These are phyloP conservation scores for Bubo blakistoni DNA, from an alignment of 2,113 vertebrate genomes.

Conservation along the genomic window DNA sequence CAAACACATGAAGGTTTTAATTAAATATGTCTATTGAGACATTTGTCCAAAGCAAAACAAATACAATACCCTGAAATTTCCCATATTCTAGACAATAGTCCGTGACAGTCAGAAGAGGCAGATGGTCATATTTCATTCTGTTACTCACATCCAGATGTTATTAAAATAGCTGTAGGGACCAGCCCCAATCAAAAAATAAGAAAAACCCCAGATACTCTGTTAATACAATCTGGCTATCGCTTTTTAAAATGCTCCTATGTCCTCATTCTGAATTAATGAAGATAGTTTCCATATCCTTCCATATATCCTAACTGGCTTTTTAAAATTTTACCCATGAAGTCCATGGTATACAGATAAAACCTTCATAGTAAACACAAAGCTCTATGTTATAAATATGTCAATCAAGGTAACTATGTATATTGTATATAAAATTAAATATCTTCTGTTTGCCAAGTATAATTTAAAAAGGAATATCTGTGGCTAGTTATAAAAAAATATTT, in stretches of 20 bases:
- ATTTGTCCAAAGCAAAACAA: slow-evolving; percentile 43
- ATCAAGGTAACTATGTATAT: slow-evolving; percentile 55
- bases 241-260: background rate
- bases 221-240: background rate
- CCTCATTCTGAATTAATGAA: background rate
- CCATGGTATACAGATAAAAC: slow-evolving; percentile 38
- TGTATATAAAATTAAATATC: slow-evolving; percentile 68
- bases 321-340: background rate
- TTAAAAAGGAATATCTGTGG: slow-evolving; percentile 60
- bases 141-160: slow-evolving; percentile 42
- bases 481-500: slow-evolving; percentile 55
- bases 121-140: slow-evolving; percentile 1
- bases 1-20: slow-evolving; percentile 15
- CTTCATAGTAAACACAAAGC: slow-evolving; percentile 49
- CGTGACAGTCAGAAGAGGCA: slow-evolving; percentile 19
- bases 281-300: background rate
- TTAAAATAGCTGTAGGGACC: slow-evolving; percentile 51
- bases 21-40: slow-evolving; percentile 22
- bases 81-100: slow-evolving; percentile 13
- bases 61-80: slow-evolving; percentile 1
- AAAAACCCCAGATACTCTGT: background rate
- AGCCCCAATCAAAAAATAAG: slow-evolving; percentile 23
- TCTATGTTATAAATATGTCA: slow-evolving; percentile 64
- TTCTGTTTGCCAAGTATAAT: slow-evolving; percentile 63
- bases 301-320: slow-evolving; percentile 7